Base-by-base conservation (phyloP, 1,140 invertebrate species). In the Rhagoletis zephyria region DNA sequence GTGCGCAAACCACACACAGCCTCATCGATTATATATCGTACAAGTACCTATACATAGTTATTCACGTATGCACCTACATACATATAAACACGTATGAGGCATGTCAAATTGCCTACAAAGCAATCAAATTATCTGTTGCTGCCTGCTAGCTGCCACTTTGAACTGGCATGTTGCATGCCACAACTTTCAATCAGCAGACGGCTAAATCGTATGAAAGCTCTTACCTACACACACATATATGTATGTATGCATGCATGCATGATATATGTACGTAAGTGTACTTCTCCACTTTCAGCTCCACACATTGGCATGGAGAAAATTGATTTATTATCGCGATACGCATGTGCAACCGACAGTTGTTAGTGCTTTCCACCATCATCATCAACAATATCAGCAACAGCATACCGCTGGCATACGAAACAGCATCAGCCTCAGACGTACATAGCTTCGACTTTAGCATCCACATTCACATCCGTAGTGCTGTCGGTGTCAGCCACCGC, bases 121-220 rank as follows among this genome's bases (percentile, higher is more conserved):
- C 74, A 81, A 81, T 81, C 45, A 81, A 81, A 81, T 81, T 81
- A 81, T 81, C 74, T 81, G 48, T 81, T 56, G 48, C 74, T 81
- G 74, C 74, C 74, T 81, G 74, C 74, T 81, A 81, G 74, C 74
- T 81, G 74, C 74, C 74, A 81, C 74, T 81, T 81, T 81, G 74
- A 81, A 81, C 74, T 81, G 48, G 48, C 74, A 81, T 81, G 74
- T 81, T 81, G 74, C 74, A 81, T 81, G 74, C 74, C 74, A 81
- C 74, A 81, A 81, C 74, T 81, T 81, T 81, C 74, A 81, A 81
- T 81, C 74, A 81, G 74, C 74, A 42, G 45, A 16, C 48, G 6
- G 64, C 64, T 14, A 67, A 67, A 19, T n/a, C 64, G 6, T 67
- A 67, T 63, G n/a, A 63, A 63, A 67, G 16, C 64, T 30, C 74